A percentile compares a stretch with the other conserved stretches of the same genome.
Conservation (phyloP, 2,888 invertebrate genomes). For the Macrosiphum euphorbiae region DNA sequence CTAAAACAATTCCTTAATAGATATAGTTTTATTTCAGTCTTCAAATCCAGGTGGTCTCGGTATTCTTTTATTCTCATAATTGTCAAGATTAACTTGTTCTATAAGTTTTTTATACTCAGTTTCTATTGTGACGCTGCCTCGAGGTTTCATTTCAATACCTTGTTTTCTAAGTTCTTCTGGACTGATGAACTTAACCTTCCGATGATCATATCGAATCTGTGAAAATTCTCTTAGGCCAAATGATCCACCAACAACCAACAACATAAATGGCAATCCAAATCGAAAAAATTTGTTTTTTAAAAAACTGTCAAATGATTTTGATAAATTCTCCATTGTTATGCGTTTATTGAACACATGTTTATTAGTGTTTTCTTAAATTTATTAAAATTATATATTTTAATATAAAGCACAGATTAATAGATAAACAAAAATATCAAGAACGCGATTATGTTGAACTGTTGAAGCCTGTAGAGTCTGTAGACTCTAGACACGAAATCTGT, state of each 20-base stretch:
- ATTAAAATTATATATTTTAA: not conserved
- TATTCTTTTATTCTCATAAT: constrained; percentile 58
- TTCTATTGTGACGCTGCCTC: constrained; percentile 81
- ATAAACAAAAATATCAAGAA: not conserved
- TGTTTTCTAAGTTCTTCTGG: constrained; percentile 78
- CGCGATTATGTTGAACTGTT: no score
- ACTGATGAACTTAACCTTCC: constrained; percentile 73
- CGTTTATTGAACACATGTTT: not conserved
- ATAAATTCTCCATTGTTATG: not conserved
- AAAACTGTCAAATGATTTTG: constrained; percentile 8
- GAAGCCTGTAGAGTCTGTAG: not conserved
- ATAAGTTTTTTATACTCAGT: constrained; percentile 80
- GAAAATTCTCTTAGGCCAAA: constrained; percentile 83
- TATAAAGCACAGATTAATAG: not conserved
- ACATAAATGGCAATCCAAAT: constrained; percentile 81
- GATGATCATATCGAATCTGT: constrained; percentile 76
- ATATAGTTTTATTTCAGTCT: constrained; percentile 34
- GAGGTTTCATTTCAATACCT: constrained; percentile 78
- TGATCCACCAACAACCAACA: constrained; percentile 82
- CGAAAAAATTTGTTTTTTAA: constrained; percentile 69
- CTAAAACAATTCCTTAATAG: not conserved
- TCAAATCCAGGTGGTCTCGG: constrained; percentile 61
- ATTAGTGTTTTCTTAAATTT: not conserved
- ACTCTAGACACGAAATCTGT: no score
- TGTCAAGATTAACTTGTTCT: constrained; percentile 49